Evolutionary conservation across 2,888 invertebrate species (phyloP), one percentile per base, ranked within the genome.

Genomic region (Stratiomys singularior): DNA sequence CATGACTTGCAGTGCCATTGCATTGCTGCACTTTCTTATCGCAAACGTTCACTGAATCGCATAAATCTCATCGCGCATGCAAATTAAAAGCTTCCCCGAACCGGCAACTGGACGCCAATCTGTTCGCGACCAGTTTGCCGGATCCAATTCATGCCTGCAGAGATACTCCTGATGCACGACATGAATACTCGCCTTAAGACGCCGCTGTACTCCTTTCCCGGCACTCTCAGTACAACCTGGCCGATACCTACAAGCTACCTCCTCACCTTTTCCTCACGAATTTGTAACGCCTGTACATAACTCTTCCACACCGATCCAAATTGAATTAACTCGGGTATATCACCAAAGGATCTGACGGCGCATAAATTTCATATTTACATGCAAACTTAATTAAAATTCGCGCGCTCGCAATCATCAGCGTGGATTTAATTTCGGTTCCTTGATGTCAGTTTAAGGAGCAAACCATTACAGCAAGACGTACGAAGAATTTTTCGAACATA

Each of bases 321-420:
- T 82, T 80, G 81, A 82, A 82, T 81, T 82, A 81, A 30, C 74
- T 74, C 74, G 58, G 21, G 81, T 81, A 81, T 81, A 81, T 81
- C 81, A 81, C 81, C 78, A 78, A 79, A 47, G 77, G 80, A 82
- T 81, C 81, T 80, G 80, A 80, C 67, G 79, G 81, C 80, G 81
- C 81, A 82, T 82, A 81, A 82, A 82, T 82, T 81, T 81, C 82
- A 82, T 82, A 82, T 82, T 81, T 81, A 82, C 81, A 82, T 82
- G 82, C 82, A 82, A 82, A 82, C 82, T 82, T 82, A 82, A 82
- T 82, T 82, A 82, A 82, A 82, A 81, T 78, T 80, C 79, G 71
- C 71, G 56, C 44, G 66, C 5, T 37, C 37, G 18, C 66, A 66
- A 66, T 69, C 69, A 69, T 13, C 47, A 23, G 69, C 46, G 5